Conservation (phyloP, 2,113 vertebrate species). For the Coryphaenoides rupestris region DNA sequence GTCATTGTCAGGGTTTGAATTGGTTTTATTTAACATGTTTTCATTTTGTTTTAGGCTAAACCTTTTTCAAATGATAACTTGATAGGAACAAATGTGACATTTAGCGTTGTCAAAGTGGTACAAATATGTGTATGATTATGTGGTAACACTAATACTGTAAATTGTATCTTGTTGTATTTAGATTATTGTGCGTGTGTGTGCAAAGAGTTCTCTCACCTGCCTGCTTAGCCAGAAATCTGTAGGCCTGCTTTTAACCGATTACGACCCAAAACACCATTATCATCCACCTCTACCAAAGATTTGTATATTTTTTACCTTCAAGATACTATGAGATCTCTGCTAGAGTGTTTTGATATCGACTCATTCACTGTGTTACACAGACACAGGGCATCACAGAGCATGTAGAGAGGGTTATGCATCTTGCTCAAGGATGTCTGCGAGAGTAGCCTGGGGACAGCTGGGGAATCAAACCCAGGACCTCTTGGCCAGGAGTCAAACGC, state of each 20-base stretch:
- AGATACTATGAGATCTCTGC: constrained; percentile 11
- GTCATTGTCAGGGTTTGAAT: too few species aligned
- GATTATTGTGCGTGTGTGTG: constrained; percentile 37
- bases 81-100: neutral
- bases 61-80: neutral
- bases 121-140: constrained; percentile 53
- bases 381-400: too few species aligned
- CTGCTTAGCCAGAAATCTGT: constrained; percentile 2
- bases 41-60: too few species aligned
- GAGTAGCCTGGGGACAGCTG: too few species aligned
- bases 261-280: constrained; percentile 4
- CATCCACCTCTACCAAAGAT: constrained; percentile 70
- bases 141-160: constrained; percentile 53
- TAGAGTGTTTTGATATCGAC: constrained; percentile 9
- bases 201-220: constrained; percentile 28
- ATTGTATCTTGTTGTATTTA: constrained; percentile 54
- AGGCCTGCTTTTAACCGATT: neutral
- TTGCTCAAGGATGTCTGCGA: too few species aligned
- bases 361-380: neutral
- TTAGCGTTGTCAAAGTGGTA: constrained; percentile 33
- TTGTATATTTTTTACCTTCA: constrained; percentile 29
- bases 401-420: too few species aligned
- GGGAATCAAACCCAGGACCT: too few species aligned
- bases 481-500: too few species aligned
- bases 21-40: too few species aligned